phyloP scores from a whole-genome alignment of 2,113 vertebrate genomes.

The Egretta garzetta region DNA sequence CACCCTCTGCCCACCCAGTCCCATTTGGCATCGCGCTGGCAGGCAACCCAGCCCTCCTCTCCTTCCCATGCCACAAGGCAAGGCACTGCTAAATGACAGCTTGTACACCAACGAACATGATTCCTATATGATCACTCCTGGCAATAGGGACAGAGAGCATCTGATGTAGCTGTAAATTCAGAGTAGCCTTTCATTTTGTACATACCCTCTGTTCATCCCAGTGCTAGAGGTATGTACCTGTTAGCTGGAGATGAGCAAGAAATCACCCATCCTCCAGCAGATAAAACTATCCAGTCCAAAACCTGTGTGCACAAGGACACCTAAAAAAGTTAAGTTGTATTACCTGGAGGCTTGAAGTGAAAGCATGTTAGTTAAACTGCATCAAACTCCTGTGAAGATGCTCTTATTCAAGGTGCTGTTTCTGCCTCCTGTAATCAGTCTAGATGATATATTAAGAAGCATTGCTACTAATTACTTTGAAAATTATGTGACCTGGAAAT shows the following conservation, averaged over 20 bases:
- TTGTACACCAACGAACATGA: background rate
- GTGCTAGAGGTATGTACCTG: background rate
- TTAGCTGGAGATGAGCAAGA: background rate
- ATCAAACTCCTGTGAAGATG: background rate
- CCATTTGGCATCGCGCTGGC: background rate
- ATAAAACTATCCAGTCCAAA: background rate
- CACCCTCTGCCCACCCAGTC: background rate
- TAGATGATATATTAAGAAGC: conserved; percentile 32
- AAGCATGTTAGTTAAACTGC: conserved; percentile 34
- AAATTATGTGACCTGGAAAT: conserved; percentile 39
- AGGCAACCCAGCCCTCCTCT: background rate
- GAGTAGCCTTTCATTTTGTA: background rate
- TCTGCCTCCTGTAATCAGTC: conserved; percentile 24
- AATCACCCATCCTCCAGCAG: background rate
- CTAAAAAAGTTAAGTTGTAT: conserved; percentile 15
- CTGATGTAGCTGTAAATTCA: background rate
- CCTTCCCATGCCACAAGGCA: background rate
- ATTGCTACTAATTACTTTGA: conserved; percentile 38
- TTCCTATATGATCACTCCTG: background rate
- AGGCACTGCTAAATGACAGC: background rate
- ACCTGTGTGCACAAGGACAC: background rate
- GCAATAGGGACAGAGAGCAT: background rate
- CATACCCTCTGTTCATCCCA: background rate
- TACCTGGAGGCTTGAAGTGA: background rate
- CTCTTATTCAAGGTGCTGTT: conserved; percentile 2